These are phyloP conservation scores for Cryptotis parvus DNA, from an alignment of 2,113 vertebrate species.

Conservation along the genomic window DNA sequence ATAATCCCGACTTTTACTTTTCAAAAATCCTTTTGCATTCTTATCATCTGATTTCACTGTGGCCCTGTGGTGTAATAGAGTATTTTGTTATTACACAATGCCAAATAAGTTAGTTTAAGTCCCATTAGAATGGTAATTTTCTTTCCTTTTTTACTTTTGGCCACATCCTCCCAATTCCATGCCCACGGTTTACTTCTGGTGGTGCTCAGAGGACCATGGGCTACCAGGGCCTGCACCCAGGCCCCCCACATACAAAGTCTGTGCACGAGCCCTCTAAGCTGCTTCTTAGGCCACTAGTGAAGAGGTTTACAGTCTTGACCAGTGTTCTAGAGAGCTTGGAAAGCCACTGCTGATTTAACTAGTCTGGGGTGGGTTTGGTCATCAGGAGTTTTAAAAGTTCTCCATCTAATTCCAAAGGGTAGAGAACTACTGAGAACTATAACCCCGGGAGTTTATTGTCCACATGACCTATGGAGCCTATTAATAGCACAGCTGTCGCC, in stretches of 20 bases:
- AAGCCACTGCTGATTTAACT: not conserved
- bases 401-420: constrained; percentile 8
- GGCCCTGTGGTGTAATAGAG: not conserved
- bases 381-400: constrained; percentile 16
- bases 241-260: no score
- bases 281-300: not conserved
- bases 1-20: not conserved
- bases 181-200: no score
- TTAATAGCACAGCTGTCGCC: not conserved
- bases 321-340: constrained; percentile 1
- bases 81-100: constrained; percentile 23
- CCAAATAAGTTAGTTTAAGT: constrained; percentile 5
- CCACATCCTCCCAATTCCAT: no score
- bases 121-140: not conserved
- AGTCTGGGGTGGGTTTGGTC: not conserved
- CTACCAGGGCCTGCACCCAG: no score
- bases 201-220: no score
- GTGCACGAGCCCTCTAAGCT: no score
- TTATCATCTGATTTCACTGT: constrained; percentile 24
- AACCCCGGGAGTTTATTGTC: not conserved
- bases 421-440: not conserved
- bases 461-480: not conserved
- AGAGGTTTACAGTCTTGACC: constrained; percentile 34
- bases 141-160: no score
- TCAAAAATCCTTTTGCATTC: not conserved